Conservation (phyloP, 2,113 vertebrate species). For the Hypocryptadius cinnamomeus region DNA sequence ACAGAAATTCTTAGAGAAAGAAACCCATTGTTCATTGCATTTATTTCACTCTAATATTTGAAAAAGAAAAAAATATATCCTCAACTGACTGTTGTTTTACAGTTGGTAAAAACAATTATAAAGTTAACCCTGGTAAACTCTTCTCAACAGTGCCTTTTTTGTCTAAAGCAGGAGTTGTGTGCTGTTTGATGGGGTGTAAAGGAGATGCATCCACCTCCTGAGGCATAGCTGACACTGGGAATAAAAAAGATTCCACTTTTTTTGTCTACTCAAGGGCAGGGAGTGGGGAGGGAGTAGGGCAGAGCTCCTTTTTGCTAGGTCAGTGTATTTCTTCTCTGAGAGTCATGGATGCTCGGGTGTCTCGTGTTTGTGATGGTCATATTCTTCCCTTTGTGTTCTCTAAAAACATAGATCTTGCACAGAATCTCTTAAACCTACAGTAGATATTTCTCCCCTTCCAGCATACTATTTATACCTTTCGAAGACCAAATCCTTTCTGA, state of each 20-base stretch:
- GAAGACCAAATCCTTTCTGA: not conserved
- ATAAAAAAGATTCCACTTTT: not conserved
- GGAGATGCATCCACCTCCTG: not conserved
- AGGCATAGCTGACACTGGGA: not conserved
- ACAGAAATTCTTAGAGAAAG: not conserved
- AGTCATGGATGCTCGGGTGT: not conserved
- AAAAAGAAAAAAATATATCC: not conserved
- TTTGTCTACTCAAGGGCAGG: fast-evolving
- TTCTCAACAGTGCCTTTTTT: not conserved
- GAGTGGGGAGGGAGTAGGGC: fast-evolving
- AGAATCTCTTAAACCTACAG: not conserved
- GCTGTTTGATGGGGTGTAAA: not conserved
- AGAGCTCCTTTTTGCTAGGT: not conserved
- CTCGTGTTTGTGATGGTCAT: not conserved
- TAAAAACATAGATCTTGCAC: not conserved
- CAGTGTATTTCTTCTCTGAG: not conserved
- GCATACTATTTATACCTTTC: not conserved
- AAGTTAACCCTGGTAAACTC: not conserved
- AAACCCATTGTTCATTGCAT: not conserved
- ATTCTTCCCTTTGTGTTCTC: not conserved
- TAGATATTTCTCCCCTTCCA: not conserved
- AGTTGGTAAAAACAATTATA: not conserved
- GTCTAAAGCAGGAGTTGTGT: not conserved
- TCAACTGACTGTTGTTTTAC: not conserved
- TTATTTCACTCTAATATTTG: not conserved